These are phyloP conservation scores for Spilogale gracilis DNA, from an alignment of 2,113 vertebrate genomes.

Conservation along the genomic window DNA sequence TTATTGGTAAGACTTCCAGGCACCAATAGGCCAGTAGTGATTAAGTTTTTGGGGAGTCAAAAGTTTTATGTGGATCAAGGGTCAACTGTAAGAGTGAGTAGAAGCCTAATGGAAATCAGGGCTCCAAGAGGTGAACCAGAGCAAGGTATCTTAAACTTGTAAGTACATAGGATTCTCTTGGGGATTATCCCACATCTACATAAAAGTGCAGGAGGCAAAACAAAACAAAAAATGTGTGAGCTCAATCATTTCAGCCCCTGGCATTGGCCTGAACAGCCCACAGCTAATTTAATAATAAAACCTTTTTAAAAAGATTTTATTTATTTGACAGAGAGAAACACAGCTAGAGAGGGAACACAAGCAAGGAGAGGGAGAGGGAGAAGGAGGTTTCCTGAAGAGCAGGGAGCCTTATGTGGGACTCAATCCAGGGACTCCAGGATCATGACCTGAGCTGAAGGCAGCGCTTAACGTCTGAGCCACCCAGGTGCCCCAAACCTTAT, in stretches of 20 bases:
- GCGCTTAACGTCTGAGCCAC: too few species aligned
- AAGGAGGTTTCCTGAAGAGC: too few species aligned
- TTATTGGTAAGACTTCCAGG: not conserved
- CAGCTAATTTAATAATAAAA: constrained; percentile 8
- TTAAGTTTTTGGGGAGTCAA: not conserved
- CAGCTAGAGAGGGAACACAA: too few species aligned
- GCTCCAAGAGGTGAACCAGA: not conserved
- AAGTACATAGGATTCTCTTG: not conserved
- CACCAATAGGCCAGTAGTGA: not conserved
- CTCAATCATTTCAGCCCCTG: not conserved
- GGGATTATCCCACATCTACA: not conserved
- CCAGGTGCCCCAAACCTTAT: not conserved
- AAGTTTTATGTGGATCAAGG: not conserved
- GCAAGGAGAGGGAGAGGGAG: too few species aligned
- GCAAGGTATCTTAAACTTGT: not conserved
- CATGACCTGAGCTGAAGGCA: too few species aligned
- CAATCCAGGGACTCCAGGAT: too few species aligned
- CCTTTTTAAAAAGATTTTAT: not conserved
- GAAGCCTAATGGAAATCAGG: constrained; percentile 34
- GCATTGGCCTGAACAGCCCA: not conserved
- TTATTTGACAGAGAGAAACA: too few species aligned
- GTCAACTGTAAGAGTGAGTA: not conserved
- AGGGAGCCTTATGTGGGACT: too few species aligned
- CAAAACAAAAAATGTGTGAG: not conserved
- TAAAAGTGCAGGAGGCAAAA: not conserved